Evolutionary conservation across 1,140 invertebrate genomes (phyloP), one percentile per base, ranked within the genome.

Genomic region (Heliconius eleuchia): DNA sequence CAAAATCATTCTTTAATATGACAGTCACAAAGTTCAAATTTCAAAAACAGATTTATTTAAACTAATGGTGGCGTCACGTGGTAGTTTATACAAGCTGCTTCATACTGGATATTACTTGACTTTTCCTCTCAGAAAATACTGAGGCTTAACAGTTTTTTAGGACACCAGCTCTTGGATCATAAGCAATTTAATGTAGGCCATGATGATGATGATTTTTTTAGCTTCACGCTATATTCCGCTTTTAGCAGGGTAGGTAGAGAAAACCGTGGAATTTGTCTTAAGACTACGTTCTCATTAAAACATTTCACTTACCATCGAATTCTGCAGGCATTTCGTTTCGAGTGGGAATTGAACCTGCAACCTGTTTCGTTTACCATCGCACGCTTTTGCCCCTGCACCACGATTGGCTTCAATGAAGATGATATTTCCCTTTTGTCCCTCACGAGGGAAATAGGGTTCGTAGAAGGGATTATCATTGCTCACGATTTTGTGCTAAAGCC

Each of bases 21-120:
- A 27, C 27, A 23, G 9, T 23, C 2, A 60, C 9, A 60, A 60
- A 11, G 57, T 60, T 23, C n/a, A 60, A 19, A 60, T 60, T 60
- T 27, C 8, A 60, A 60, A 23, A 23, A 60, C 3, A 27, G 7
- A 8, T 60, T 8, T 60, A 60, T 60, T 60, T 23, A 60, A 60
- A 60, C 1, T 60, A 60, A 60, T 60, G 57, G 23, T 60, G 23
- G 57, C n/a, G 57, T 11, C 57, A 60, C 57, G 57, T 60, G 57
- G 57, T n/a, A 27, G 23, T 60, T 60, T 60, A 60, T 60, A 60
- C 57, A 23, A 60, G 19, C 57, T 60, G 57, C 57, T 60, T 60
- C 57, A 4, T 60, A 27, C 57, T 60, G 57, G 23, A 60, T 60
- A 60, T 60, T 60, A 27, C 57, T 60, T 60, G 23, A 60, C 19